Evolutionary conservation across 2,113 vertebrate genomes (phyloP).

Genomic region (Setophaga petechia): DNA sequence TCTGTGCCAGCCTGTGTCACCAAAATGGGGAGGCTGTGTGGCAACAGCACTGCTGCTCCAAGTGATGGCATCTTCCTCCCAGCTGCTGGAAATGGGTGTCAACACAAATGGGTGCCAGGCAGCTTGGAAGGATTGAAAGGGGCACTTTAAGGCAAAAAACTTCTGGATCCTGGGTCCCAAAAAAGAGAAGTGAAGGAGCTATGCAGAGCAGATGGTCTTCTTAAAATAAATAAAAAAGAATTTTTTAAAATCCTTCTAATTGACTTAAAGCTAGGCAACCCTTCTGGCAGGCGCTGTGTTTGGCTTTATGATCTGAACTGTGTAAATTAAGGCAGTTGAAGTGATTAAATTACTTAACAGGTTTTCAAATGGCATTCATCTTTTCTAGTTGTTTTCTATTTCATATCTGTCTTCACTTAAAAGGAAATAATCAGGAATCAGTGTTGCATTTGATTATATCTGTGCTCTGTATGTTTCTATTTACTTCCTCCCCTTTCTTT

Average conservation of each 20-base stretch:
- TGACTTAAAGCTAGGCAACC: not conserved
- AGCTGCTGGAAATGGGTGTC: not conserved
- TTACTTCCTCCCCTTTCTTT: not conserved
- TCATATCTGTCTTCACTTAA: not conserved
- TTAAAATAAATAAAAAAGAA: not conserved
- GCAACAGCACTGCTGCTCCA: not conserved
- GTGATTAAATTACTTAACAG: slow-evolving; percentile 43
- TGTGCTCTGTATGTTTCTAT: not conserved
- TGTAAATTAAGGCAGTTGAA: slow-evolving; percentile 36
- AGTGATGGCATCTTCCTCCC: not conserved
- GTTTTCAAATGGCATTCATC: not conserved
- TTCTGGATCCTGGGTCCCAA: not conserved
- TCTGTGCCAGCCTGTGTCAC: not conserved
- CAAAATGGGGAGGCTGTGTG: not conserved
- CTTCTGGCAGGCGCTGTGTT: not conserved
- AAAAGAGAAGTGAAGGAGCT: not conserved
- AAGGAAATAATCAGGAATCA: not conserved
- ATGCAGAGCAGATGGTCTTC: not conserved
- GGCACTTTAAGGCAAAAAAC: not conserved
- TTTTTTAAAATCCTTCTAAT: not conserved
- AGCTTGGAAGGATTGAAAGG: not conserved
- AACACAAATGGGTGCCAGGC: not conserved
- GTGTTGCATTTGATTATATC: not conserved
- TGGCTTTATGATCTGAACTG: not conserved
- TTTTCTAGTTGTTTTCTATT: slow-evolving; percentile 31